A percentile compares a stretch with the other conserved stretches of the same genome.
Evolutionary conservation across 2,113 vertebrate genomes (phyloP).

Genomic region (Poecilia latipinna): DNA sequence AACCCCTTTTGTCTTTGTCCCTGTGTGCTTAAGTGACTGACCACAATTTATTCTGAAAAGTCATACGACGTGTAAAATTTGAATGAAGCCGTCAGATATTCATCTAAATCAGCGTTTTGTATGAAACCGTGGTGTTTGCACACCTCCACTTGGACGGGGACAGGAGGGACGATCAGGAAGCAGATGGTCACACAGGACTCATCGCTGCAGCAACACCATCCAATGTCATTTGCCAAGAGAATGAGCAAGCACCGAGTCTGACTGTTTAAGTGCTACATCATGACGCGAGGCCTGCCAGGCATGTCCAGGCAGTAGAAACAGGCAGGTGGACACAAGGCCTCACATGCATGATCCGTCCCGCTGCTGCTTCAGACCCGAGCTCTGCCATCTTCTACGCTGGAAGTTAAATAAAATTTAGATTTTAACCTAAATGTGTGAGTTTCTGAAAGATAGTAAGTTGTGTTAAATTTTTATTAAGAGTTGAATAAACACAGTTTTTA

Average conservation of each 20-base stretch:
- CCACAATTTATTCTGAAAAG: constrained; percentile 40
- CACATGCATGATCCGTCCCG: not conserved
- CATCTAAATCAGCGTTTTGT: constrained; percentile 5
- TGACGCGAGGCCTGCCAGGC: not conserved
- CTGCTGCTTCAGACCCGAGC: not conserved
- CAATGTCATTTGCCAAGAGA: constrained; percentile 63
- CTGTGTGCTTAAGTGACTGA: constrained; percentile 24
- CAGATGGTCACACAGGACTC: constrained; percentile 76
- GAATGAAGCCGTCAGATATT: not conserved
- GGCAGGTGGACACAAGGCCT: not conserved
- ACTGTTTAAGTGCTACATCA: constrained; percentile 47
- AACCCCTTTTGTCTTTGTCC: constrained; percentile 16
- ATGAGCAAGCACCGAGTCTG: constrained; percentile 50
- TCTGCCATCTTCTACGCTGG: not conserved
- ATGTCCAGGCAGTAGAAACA: not conserved
- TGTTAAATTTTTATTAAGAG: too few species aligned
- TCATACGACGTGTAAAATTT: constrained; percentile 10
- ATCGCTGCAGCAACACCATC: constrained; percentile 44
- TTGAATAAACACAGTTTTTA: too few species aligned
- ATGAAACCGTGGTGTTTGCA: constrained; percentile 15
- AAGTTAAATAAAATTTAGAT: too few species aligned
- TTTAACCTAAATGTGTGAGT: too few species aligned
- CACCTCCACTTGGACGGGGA: constrained; percentile 55
- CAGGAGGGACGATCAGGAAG: constrained; percentile 63
- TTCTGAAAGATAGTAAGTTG: too few species aligned